Conservation (phyloP, 2,888 invertebrate species). For the Cerastis rubricosa region DNA sequence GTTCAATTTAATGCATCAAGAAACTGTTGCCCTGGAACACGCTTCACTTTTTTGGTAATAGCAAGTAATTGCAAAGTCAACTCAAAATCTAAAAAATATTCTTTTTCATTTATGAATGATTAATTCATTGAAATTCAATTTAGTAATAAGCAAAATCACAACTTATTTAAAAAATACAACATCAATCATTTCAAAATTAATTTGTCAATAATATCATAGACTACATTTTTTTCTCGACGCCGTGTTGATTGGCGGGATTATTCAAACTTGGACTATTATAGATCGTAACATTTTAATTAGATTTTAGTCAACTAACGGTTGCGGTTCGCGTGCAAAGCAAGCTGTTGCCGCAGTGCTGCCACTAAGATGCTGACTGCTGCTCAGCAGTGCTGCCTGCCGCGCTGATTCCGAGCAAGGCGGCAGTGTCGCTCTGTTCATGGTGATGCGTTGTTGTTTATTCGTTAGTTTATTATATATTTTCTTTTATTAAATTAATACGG, state of each 20-base stretch:
- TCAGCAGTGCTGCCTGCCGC: too few species aligned
- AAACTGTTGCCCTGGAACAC: constrained; percentile 12
- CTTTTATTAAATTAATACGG: too few species aligned
- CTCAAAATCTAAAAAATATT: neutral
- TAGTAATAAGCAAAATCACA: neutral
- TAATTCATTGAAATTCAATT: neutral
- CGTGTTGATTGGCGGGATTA: constrained; percentile 10
- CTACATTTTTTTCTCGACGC: constrained; percentile 32
- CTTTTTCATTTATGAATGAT: neutral
- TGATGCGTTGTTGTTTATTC: too few species aligned
- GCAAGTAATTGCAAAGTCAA: constrained; percentile 3
- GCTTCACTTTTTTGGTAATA: constrained; percentile 14
- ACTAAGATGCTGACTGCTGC: too few species aligned
- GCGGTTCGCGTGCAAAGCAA: neutral
- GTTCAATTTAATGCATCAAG: neutral
- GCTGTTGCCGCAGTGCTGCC: too few species aligned
- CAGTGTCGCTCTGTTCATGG: too few species aligned
- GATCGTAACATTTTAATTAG: neutral
- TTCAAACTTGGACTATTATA: constrained; percentile 16
- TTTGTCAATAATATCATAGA: constrained; percentile 19
- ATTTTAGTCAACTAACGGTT: neutral
- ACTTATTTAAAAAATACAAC: neutral
- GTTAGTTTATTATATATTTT: too few species aligned
- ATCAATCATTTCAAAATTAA: neutral
- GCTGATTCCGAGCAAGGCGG: too few species aligned